Evolutionary conservation across 2,113 vertebrate genomes (phyloP).

Genomic region (Ceyx margarethae): DNA sequence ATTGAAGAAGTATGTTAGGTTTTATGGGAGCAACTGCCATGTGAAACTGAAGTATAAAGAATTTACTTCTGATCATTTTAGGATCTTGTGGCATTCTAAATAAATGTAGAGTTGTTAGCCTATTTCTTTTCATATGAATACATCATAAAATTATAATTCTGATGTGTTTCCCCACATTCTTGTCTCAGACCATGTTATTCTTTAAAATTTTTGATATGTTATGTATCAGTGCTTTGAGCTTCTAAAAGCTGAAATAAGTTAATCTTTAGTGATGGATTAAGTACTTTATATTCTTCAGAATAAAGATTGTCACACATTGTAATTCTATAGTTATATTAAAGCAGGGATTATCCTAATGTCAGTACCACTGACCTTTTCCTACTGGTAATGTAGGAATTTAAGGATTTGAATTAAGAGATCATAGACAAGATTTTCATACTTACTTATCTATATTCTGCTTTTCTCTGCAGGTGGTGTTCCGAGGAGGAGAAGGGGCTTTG

Average conservation of each 20-base stretch:
- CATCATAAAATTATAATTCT: neutral
- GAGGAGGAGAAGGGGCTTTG: slow-evolving; percentile 91
- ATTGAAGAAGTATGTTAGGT: neutral
- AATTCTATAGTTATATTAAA: neutral
- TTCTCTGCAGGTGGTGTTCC: slow-evolving; percentile 89
- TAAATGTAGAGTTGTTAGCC: neutral
- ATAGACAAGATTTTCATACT: neutral
- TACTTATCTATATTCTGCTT: neutral
- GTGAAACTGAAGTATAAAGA: neutral
- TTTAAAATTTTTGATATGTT: neutral
- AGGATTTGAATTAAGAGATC: neutral
- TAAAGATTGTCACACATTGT: neutral
- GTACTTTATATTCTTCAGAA: neutral
- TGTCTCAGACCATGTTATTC: neutral
- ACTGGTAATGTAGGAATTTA: neutral
- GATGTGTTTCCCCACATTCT: neutral
- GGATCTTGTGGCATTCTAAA: neutral
- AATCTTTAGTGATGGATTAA: neutral
- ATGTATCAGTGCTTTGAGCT: neutral
- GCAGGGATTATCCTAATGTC: neutral
- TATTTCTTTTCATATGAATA: neutral
- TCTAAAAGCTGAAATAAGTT: neutral
- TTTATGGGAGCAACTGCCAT: neutral
- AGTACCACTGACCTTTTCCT: neutral
- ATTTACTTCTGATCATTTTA: neutral